Evolutionary conservation across 2,888 invertebrate species (phyloP), one percentile per base, ranked within the genome.

Genomic region (Microdon myrmicae): DNA sequence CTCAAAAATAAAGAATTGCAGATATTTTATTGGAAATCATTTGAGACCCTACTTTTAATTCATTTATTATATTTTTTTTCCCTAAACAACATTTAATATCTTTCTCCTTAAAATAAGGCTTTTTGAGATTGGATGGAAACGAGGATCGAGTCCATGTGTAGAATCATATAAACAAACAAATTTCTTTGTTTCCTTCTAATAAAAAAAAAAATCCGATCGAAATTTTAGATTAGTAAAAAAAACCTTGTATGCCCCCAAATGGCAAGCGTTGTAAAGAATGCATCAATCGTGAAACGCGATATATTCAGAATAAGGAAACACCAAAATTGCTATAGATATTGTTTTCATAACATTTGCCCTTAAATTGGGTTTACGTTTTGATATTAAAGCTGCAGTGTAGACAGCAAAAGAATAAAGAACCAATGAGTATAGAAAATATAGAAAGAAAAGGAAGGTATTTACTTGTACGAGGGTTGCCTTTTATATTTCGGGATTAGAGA

Each of bases 241-340:
- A 73, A 74, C 75, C 76, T 78, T 75, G 75, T 76, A 75, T 76
- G 78, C 77, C 73, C 45, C 53, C 53, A 16, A 17, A 29, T 16
- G 20, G 28, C 22, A 13, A 25, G 23, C 19, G 8, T 32, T 28
- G 25, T 47, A 28, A 16, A n/a, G n/a, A n/a, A n/a, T n/a, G n/a
- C n/a, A n/a, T n/a, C n/a, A n/a, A n/a, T n/a, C n/a, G n/a, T n/a
- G 23, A 10, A 26, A 13, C 32, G 34, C 26, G 12, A n/a, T n/a
- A n/a, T n/a, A n/a, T n/a, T n/a, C n/a, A n/a, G n/a, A n/a, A n/a
- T n/a, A n/a, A n/a, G n/a, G n/a, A n/a, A n/a, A n/a, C n/a, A n/a
- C n/a, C n/a, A n/a, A n/a, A n/a, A n/a, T n/a, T n/a, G n/a, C n/a
- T n/a, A n/a, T n/a, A n/a, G n/a, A n/a, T n/a, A n/a, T n/a, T n/a